These are phyloP conservation scores for Acanthosepion lycidas DNA, from an alignment of 2,888 invertebrate species.

Conservation along the genomic window DNA sequence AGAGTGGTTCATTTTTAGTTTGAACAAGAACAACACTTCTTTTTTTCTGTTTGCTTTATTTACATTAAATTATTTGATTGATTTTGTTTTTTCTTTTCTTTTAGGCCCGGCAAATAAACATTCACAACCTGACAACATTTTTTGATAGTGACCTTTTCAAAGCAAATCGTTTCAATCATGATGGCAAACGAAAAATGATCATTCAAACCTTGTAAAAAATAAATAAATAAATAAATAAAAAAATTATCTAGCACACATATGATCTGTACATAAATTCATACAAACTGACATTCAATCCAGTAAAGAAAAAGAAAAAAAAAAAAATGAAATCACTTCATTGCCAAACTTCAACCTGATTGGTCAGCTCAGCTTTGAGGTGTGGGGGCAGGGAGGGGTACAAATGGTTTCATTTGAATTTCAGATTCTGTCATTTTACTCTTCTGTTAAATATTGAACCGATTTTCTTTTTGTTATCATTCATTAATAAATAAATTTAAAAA, in stretches of 20 bases:
- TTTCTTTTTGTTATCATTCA: not conserved
- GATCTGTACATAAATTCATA: not conserved
- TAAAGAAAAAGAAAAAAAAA: not conserved
- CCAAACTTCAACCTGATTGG: not conserved
- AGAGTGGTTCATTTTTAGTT: no score
- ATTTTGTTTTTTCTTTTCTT: constrained; percentile 71
- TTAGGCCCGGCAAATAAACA: constrained; percentile 92
- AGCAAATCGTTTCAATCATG: constrained; percentile 89
- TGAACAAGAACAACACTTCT: no score
- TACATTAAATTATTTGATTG: not conserved
- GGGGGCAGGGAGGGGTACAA: no score
- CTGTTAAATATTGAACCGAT: not conserved
- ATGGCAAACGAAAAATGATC: constrained; percentile 87
- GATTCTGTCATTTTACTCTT: not conserved
- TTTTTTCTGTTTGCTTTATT: not conserved
- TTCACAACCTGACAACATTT: constrained; percentile 90
- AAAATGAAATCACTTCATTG: not conserved
- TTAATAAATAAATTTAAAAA: not conserved
- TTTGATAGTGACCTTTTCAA: constrained; percentile 93
- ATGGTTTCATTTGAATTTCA: not conserved
- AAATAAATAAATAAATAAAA: not conserved
- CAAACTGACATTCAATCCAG: not conserved
- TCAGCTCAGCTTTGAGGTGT: not conserved
- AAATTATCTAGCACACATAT: not conserved
- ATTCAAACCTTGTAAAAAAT: constrained; percentile 78